Base-by-base conservation (phyloP, 2,888 invertebrate species). In the Cryptocephalus moraei region DNA sequence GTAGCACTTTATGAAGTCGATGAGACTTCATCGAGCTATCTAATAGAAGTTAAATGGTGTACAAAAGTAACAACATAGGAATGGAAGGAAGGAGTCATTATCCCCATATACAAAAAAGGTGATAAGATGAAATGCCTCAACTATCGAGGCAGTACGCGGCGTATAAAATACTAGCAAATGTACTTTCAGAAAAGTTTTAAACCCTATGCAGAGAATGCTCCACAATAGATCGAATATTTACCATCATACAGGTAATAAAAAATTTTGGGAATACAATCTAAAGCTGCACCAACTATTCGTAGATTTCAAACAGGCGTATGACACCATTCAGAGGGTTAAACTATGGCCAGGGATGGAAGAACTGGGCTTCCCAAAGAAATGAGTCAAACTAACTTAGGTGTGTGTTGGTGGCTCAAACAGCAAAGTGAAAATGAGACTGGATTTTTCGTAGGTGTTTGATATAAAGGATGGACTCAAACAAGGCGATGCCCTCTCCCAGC, bases 281-380 rank as follows among this genome's bases (percentile, higher is more conserved):
- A 45, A 46, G 8, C 12, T 52, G 4, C 48, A 54, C 41, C 36
- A 47, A 9, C 6, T 55, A 14, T 54, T 54, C 42, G 41, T 54
- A 8, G 50, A 55, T 34, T 54, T 52, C 36, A 45, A 44, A 42
- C 47, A 49, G 40, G 48, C 52, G 1, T 54, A 46, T 33, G 53
- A 54, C 33, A 50, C 45, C 9, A 31, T 55, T 9, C 8, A 32
- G 11, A 47, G 48, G 39, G 39, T 22, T 12, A 40, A 43, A 44
- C 43, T 55, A 9, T 52, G 41, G 40, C 10, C 14, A 33, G 51
- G 47, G 39, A 46, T 55, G 45, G 40, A 45, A 31, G 52, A 52
- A 44, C 34, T 53, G 10, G 45, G 45, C 39, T 48, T 50, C 31
- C 49, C 47, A 39, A 39, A 43, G 42, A 52, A 49, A 39, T 36